These are phyloP conservation scores for Rhagoletis zephyria DNA, from an alignment of 1,140 invertebrate genomes.

Conservation along the genomic window DNA sequence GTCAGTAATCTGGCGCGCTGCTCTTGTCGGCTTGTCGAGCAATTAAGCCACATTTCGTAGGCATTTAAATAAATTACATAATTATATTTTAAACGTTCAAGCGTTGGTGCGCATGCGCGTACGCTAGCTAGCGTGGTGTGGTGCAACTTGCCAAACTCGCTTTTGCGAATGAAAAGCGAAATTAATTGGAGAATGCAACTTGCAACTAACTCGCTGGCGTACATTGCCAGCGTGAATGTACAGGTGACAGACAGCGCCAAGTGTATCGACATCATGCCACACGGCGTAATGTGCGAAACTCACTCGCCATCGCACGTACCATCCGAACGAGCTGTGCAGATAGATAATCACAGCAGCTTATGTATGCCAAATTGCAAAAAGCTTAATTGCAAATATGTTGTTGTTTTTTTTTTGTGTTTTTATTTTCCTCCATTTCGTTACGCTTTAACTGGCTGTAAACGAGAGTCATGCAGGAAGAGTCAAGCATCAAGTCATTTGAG, in stretches of 20 bases:
- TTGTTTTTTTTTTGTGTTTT: neutral
- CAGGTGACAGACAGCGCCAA: neutral
- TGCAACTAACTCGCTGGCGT: neutral
- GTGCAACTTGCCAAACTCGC: slow-evolving; percentile 15
- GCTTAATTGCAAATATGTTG: neutral
- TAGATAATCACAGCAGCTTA: neutral
- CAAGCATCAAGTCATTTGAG: neutral
- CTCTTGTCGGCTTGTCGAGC: neutral
- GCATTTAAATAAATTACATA: slow-evolving; percentile 48
- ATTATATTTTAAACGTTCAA: slow-evolving; percentile 4
- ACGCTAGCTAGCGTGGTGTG: neutral
- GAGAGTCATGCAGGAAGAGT: neutral
- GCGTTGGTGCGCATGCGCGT: too few relatives aligned
- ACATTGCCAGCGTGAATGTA: neutral
- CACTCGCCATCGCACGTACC: too few relatives aligned
- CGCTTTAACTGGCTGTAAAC: neutral
- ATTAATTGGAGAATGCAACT: slow-evolving; percentile 14
- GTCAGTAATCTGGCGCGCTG: neutral
- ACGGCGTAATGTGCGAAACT: too few relatives aligned
- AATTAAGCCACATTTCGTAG: slow-evolving; percentile 41
- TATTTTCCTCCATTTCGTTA: too few relatives aligned
- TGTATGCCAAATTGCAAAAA: slow-evolving; percentile 15
- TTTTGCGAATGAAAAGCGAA: slow-evolving; percentile 31
- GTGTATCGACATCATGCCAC: too few relatives aligned
- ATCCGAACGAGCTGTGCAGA: too few relatives aligned